These are phyloP conservation scores for Equus quagga DNA, from an alignment of 2,113 vertebrate species.

Conservation along the genomic window DNA sequence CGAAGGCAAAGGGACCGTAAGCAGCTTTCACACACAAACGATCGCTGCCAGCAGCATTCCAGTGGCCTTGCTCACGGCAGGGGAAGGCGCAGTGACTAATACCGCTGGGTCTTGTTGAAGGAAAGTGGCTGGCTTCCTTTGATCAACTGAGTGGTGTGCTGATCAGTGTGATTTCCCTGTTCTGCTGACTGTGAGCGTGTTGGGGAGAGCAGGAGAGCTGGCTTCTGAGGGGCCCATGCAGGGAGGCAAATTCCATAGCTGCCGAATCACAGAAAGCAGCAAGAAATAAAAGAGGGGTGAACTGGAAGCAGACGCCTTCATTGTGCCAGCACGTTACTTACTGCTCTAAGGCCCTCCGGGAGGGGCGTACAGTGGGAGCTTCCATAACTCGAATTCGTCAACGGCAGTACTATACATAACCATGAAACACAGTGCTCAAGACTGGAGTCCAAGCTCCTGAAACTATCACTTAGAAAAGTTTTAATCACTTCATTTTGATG, in stretches of 20 bases:
- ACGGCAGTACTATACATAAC: background rate
- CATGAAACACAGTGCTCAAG: background rate
- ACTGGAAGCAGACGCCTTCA: slow-evolving; percentile 74
- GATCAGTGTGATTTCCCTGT: slow-evolving; percentile 82
- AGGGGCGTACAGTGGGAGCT: slow-evolving; percentile 26
- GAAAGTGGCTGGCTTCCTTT: slow-evolving; percentile 79
- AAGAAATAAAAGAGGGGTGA: slow-evolving; percentile 67
- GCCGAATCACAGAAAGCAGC: slow-evolving; percentile 67
- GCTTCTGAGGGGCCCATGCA: slow-evolving; percentile 76
- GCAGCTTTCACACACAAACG: slow-evolving; percentile 55
- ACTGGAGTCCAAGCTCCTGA: slow-evolving; percentile 13
- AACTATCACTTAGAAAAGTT: slow-evolving; percentile 37
- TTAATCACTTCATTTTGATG: slow-evolving; percentile 48
- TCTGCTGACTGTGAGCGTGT: slow-evolving; percentile 77
- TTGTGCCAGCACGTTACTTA: slow-evolving; percentile 71
- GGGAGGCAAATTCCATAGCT: slow-evolving; percentile 80
- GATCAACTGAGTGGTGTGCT: slow-evolving; percentile 80
- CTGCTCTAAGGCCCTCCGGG: slow-evolving; percentile 38
- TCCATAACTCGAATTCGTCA: slow-evolving; percentile 40
- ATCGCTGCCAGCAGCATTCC: slow-evolving; percentile 60
- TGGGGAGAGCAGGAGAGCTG: slow-evolving; percentile 72
- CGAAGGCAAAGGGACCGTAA: background rate
- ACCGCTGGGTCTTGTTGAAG: slow-evolving; percentile 78
- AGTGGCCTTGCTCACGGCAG: slow-evolving; percentile 78
- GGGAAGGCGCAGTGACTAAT: slow-evolving; percentile 70